Evolutionary conservation across 1,140 invertebrate species (phyloP), one percentile per base, ranked within the genome.

Genomic region (Aporrectodea caliginosa): DNA sequence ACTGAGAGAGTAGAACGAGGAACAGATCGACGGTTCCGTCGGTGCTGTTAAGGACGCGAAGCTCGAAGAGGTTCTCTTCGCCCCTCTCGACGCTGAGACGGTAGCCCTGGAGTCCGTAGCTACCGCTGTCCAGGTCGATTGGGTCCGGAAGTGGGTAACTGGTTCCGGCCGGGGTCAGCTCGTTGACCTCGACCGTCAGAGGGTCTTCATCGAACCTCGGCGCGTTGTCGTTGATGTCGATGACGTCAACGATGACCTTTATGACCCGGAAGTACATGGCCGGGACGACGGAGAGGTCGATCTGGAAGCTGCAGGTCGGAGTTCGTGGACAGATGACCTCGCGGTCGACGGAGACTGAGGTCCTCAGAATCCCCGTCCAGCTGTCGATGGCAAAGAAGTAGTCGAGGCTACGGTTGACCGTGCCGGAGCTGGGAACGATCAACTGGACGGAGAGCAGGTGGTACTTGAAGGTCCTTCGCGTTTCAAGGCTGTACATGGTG

Each of bases 1-100:
- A 88, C 83, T 91, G 89, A 27, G 90, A 90, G 81, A 92, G 92
- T 27, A 80, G 68, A 22, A 77, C 68, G 58, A 83, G 73, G 30
- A 81, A 33, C 1, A 81, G 35, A 14, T 78, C 80, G 16, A 30
- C 22, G 2, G 77, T 72, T 0, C 58, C 58, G 77, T 78, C 77
- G 27, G 29, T 33, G 14, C 32, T 70, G n/a, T 1, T 32, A 2
- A n/a, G n/a, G 1, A 33, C 29, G 0, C 30, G 31, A 22, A 78
- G 34, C 16, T 69, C 77, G 31, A 78, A 78, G 2, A 69, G 27
- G 32, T 68, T 34, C 43, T 58, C 43, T 27, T 30, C 32, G 30
- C 34, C 69, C 14, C 22, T 34, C 0, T 14, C 29, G 12, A 32
- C 34, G 12, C 16, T 16, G 14, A 77, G 35, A 1, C 29, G 69